Percentiles rank a stretch among this genome's conserved stretches.
Evolutionary conservation across 2,888 invertebrate genomes (phyloP).

Genomic region (Lasioglossum calceatum): DNA sequence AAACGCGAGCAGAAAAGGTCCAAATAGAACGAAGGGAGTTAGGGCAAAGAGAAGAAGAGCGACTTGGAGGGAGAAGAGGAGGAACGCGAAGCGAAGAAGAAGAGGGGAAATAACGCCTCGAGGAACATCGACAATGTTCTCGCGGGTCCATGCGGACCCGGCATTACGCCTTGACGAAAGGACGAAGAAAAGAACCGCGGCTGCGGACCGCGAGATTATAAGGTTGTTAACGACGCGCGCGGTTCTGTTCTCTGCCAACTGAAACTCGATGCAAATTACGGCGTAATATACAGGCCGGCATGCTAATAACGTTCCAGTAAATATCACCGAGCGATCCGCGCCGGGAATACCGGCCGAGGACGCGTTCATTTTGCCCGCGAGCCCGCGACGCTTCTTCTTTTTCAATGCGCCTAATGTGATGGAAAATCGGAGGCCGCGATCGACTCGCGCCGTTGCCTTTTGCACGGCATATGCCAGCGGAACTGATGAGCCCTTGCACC

Average conservation of each 20-base stretch:
- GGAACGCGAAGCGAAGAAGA: background rate
- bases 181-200: constrained; percentile 16
- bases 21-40: background rate
- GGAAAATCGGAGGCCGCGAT: constrained; percentile 1
- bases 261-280: constrained; percentile 66
- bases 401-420: constrained; percentile 14
- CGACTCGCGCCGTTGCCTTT: background rate
- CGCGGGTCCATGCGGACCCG: constrained; percentile 27
- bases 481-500: background rate
- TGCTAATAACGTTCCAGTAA: constrained; percentile 68
- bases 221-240: constrained; percentile 63
- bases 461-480: background rate
- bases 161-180: constrained; percentile 39
- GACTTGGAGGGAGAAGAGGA: background rate
- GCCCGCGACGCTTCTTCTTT: constrained; percentile 13
- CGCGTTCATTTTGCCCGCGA: constrained; percentile 56
- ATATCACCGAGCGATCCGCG: constrained; percentile 54
- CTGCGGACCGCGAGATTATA: constrained; percentile 43
- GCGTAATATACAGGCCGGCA: constrained; percentile 63
- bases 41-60: background rate
- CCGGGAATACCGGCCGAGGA: constrained; percentile 6
- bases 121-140: constrained; percentile 22
- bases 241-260: constrained; percentile 57
- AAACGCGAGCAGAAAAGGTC: background rate
- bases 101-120: background rate